A percentile compares a stretch with the other conserved stretches of the same genome.
These are phyloP conservation scores for Eptatretus burgeri DNA, from an alignment of 2,113 vertebrate genomes.

Conservation along the genomic window DNA sequence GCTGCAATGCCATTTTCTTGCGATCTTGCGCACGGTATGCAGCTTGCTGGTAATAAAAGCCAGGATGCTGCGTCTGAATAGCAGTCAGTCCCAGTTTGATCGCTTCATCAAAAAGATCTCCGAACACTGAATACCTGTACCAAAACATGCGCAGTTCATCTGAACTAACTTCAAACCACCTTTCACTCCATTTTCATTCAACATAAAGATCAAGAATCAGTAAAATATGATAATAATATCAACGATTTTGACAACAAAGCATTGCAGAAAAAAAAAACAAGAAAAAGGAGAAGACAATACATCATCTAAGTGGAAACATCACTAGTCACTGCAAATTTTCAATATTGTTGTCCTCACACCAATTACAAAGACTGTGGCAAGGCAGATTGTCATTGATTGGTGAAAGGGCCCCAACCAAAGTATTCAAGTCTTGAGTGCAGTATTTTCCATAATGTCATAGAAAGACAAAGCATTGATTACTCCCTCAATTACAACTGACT, in stretches of 20 bases:
- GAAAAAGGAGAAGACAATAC: not conserved
- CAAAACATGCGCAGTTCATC: not conserved
- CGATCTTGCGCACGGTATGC: slow-evolving; percentile 74
- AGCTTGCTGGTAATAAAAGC: slow-evolving; percentile 95
- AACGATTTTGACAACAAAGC: too few relatives aligned
- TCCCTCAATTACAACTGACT: too few relatives aligned
- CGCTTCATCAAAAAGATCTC: slow-evolving; percentile 89
- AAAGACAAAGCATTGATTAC: too few relatives aligned
- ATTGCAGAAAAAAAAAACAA: not conserved
- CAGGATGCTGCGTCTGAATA: slow-evolving; percentile 93
- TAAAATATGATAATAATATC: too few relatives aligned
- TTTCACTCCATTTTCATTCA: slow-evolving; percentile 6
- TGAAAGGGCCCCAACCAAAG: too few relatives aligned
- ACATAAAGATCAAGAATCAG: too few relatives aligned
- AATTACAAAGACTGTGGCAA: too few relatives aligned
- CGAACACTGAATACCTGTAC: slow-evolving; percentile 62
- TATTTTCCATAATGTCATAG: too few relatives aligned
- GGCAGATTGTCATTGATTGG: too few relatives aligned
- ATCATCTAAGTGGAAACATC: not conserved
- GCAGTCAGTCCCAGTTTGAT: slow-evolving; percentile 84
- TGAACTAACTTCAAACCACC: not conserved
- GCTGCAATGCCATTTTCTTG: slow-evolving; percentile 36
- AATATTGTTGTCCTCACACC: too few relatives aligned
- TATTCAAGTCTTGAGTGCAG: too few relatives aligned
- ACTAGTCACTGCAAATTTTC: too few relatives aligned